Evolutionary conservation across 1,140 invertebrate genomes (phyloP).

Genomic region (Lysiphlebus fabarum): DNA sequence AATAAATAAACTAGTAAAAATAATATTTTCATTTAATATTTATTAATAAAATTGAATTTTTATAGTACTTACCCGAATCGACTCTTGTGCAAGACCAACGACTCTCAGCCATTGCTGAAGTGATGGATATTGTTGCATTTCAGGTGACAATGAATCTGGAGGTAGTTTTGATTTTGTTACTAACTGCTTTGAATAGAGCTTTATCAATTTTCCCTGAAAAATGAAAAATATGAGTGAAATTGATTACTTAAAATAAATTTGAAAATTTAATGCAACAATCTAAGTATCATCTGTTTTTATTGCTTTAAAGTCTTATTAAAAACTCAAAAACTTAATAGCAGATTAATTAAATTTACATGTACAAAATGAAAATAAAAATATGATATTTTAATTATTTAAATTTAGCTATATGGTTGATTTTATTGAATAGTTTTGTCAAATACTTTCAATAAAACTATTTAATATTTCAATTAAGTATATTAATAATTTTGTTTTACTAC

Average conservation of each 20-base stretch:
- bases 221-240: constrained; percentile 28
- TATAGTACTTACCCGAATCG: constrained; percentile 61
- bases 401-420: background rate
- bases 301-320: no score
- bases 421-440: background rate
- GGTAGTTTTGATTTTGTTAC: constrained; percentile 76
- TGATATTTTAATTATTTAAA: background rate
- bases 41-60: background rate
- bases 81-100: constrained; percentile 73
- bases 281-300: no score
- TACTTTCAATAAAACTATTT: constrained; percentile 26
- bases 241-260: constrained; percentile 1
- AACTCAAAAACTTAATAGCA: no score
- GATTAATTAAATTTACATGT: no score
- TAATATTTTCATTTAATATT: constrained; percentile 8
- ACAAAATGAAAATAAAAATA: constrained; percentile 2
- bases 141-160: constrained; percentile 59
- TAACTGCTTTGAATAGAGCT: constrained; percentile 87
- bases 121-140: constrained; percentile 68
- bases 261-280: no score
- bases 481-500: constrained; percentile 47
- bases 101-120: constrained; percentile 87
- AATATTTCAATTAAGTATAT: no score
- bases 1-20: constrained; percentile 25
- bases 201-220: constrained; percentile 87